Base-by-base conservation (phyloP, 2,888 invertebrate genomes). In the Aelia acuminata region DNA sequence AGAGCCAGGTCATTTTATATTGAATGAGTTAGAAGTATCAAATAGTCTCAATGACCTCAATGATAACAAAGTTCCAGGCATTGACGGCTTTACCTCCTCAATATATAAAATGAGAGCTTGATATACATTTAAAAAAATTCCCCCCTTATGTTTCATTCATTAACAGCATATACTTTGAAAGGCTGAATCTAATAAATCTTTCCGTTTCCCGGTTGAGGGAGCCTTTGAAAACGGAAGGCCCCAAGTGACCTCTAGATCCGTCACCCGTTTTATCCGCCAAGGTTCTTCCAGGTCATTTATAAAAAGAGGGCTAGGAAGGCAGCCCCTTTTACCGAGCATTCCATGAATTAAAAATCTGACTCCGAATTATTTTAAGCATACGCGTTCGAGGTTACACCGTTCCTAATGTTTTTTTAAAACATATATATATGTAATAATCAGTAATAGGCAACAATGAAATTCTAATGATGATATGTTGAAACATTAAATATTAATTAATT, bases 221-320 rank as follows among this genome's bases (percentile, higher is more conserved):
- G 18, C 63, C 63, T 70, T 70, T 70, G 63, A 70, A 35, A 15
- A 35, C 15, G 31, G 63, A 35, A 70, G 35, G 63, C 5, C 63
- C 35, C 63, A 1, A 20, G 63, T 70, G 63, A 70, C 63, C 35
- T 70, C 63, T 63, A 63, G 63, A 63, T 63, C 63, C 63, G 31
- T 31, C 63, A 35, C 63, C 63, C 35, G 31, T 70, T 70, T 7
- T 70, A 70, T 35, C 63, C 31, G 31, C 20, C 35, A 35, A 70
- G 63, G 18, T 70, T 70, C 63, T 70, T 70, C 63, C 63, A 70
- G 63, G 63, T 70, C 63, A 70, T 70, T 70, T 70, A 70, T 70
- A 70, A 35, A 70, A 70, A 70, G 31, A 70, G 63, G 26, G 63
- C 31, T 53, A 7, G 15, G 15, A 70, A 70, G 7, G 63, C 31